phyloP scores from a whole-genome alignment of 2,888 invertebrate genomes.

The Xylophagus ater region DNA sequence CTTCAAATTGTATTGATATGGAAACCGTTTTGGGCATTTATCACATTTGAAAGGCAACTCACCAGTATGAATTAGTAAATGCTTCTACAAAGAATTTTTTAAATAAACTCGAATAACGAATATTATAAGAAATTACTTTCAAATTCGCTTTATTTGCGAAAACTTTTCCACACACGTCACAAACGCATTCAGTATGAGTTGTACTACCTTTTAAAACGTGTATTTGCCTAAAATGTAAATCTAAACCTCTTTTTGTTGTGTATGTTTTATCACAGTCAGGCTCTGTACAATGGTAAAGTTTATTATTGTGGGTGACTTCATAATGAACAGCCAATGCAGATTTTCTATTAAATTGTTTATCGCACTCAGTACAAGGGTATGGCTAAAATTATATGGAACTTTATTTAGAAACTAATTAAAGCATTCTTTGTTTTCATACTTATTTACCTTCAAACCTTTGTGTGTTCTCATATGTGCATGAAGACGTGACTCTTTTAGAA shows the following conservation, averaged over 20 bases:
- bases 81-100: slow-evolving; percentile 10
- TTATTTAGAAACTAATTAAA: background rate
- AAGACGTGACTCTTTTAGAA: slow-evolving; percentile 3
- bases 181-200: slow-evolving; percentile 4
- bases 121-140: slow-evolving; percentile 1
- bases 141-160: slow-evolving; percentile 6
- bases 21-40: slow-evolving; percentile 13
- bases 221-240: slow-evolving; percentile 6
- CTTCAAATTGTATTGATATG: slow-evolving; percentile 16
- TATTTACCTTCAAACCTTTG: slow-evolving; percentile 9
- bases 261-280: slow-evolving; percentile 14
- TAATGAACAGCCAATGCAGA: slow-evolving; percentile 4
- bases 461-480: slow-evolving; percentile 10
- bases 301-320: slow-evolving; percentile 3
- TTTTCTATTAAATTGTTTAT: slow-evolving; percentile 10
- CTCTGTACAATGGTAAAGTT: slow-evolving; percentile 6
- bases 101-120: background rate
- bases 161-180: slow-evolving; percentile 10
- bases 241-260: slow-evolving; percentile 11
- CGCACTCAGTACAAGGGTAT: slow-evolving; percentile 7
- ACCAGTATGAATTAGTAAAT: slow-evolving; percentile 12
- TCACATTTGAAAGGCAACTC: slow-evolving; percentile 14
- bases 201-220: slow-evolving; percentile 6
- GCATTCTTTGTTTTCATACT: background rate
- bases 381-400: slow-evolving; percentile 5